These are phyloP conservation scores for Cyanoderma ruficeps DNA, from an alignment of 2,113 vertebrate genomes.

Conservation along the genomic window DNA sequence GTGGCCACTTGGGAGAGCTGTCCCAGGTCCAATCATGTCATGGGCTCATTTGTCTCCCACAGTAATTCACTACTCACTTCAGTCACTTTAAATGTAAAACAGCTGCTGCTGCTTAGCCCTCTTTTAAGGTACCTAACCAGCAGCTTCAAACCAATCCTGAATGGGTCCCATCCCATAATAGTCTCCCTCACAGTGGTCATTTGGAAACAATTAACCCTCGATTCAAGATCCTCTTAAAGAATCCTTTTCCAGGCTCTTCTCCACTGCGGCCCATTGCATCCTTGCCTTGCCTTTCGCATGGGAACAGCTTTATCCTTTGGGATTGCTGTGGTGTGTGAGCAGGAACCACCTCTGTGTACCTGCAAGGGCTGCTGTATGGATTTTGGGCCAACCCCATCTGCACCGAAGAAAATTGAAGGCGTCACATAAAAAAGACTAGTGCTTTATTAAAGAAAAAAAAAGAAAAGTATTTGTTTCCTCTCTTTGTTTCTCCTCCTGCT, in stretches of 20 bases:
- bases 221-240: constrained; percentile 33
- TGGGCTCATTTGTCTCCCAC: constrained; percentile 55
- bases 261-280: rapidly evolving
- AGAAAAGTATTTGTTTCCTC: neutral
- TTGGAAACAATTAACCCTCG: constrained; percentile 67
- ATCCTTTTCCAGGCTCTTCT: neutral
- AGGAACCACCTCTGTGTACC: neutral
- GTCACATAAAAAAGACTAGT: neutral
- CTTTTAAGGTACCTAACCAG: constrained; percentile 58
- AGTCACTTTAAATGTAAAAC: constrained; percentile 64
- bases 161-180: constrained; percentile 47
- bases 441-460: neutral
- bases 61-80: constrained; percentile 56
- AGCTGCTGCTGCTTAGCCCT: constrained; percentile 38
- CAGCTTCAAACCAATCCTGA: constrained; percentile 27
- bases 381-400: neutral
- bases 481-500: rapidly evolving
- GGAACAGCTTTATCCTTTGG: neutral
- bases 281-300: neutral
- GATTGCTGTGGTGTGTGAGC: neutral
- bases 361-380: neutral
- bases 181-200: constrained; percentile 34
- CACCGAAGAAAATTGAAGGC: neutral
- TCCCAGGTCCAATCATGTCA: constrained; percentile 59
- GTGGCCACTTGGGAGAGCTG: constrained; percentile 64